Conservation (phyloP, 2,113 vertebrate species). For the Acanthochromis polyacanthus region DNA sequence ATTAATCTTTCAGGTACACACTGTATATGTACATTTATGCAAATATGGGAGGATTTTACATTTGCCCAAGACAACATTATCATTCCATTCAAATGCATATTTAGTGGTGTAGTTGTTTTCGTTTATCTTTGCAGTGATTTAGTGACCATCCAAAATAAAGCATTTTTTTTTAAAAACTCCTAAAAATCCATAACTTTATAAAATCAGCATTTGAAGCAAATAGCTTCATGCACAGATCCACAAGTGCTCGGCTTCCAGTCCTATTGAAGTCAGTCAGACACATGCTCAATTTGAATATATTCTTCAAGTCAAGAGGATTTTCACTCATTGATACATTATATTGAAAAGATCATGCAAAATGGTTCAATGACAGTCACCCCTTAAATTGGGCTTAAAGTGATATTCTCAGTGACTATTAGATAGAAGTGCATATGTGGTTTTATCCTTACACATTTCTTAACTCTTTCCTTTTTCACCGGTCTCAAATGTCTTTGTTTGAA, state of each 20-base stretch:
- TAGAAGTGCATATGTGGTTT: constrained; percentile 58
- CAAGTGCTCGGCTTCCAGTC: constrained; percentile 6
- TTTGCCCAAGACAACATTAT: constrained; percentile 41
- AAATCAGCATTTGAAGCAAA: constrained; percentile 13
- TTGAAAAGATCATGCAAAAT: constrained; percentile 58
- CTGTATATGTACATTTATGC: constrained; percentile 47
- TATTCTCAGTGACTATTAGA: constrained; percentile 65
- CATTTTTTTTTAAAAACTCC: not conserved
- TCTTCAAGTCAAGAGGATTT: constrained; percentile 56
- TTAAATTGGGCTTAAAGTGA: constrained; percentile 62
- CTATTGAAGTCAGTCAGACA: constrained; percentile 20
- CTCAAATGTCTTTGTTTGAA: constrained; percentile 62
- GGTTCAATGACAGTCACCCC: constrained; percentile 41
- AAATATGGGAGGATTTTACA: constrained; percentile 53
- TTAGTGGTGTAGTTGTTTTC: not conserved
- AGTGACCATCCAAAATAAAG: too few species aligned
- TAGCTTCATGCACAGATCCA: not conserved
- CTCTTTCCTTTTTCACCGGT: constrained; percentile 32
- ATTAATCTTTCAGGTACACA: constrained; percentile 53
- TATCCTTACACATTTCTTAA: constrained; percentile 64
- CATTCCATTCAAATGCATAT: constrained; percentile 17
- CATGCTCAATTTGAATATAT: constrained; percentile 42
- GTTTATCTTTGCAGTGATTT: not conserved
- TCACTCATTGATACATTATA: constrained; percentile 58
- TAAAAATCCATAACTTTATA: not conserved